Percentiles rank a stretch among this genome's conserved stretches.
Conservation (phyloP, 2,113 vertebrate genomes). For the Chlamydotis undulata region DNA sequence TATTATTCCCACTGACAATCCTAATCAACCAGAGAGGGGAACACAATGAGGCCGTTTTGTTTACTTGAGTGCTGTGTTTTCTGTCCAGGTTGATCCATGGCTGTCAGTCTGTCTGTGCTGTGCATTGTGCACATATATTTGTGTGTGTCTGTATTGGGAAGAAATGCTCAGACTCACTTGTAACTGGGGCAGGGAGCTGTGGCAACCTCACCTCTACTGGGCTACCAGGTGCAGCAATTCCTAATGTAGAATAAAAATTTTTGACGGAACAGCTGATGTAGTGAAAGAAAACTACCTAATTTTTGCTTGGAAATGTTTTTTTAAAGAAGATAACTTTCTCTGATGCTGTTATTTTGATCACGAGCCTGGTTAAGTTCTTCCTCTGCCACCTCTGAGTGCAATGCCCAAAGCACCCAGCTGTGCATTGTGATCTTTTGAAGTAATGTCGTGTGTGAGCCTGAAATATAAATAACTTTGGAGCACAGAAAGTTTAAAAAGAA, state of each 20-base stretch:
- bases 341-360: not conserved
- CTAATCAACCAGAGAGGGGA: not conserved
- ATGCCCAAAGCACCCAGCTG: slow-evolving; percentile 11
- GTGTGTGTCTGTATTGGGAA: not conserved
- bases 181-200: not conserved
- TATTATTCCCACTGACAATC: not conserved
- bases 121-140: fast-evolving
- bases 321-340: not conserved
- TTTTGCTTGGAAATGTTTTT: not conserved
- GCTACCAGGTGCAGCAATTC: not conserved
- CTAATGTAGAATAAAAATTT: not conserved
- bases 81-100: not conserved
- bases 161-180: not conserved
- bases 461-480: slow-evolving; percentile 2
- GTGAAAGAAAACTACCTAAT: not conserved
- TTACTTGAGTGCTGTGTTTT: not conserved
- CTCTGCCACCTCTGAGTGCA: not conserved
- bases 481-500: not conserved
- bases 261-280: not conserved
- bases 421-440: not conserved
- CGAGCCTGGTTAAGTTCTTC: not conserved
- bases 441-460: not conserved
- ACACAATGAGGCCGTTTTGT: not conserved
- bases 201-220: not conserved
- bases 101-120: not conserved